Percentiles rank a stretch among this genome's conserved stretches.
These are phyloP conservation scores for Apostichopus parvimensis DNA, from an alignment of 35 echinoderm and acorn worm species.

Conservation along the genomic window DNA sequence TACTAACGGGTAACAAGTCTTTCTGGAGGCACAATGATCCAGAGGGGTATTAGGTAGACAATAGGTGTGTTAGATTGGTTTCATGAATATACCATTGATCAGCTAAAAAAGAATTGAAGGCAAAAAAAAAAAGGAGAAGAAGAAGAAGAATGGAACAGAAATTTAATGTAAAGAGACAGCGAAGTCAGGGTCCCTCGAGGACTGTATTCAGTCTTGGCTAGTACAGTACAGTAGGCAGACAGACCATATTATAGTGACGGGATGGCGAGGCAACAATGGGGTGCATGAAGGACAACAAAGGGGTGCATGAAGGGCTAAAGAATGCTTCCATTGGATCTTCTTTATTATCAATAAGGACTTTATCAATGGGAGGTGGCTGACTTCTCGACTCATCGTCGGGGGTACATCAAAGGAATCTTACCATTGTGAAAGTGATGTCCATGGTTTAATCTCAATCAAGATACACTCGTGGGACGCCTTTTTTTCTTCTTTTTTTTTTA, in stretches of 20 bases:
- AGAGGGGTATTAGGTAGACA: slow-evolving; percentile 14
- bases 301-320: not conserved
- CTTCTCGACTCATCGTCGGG: slow-evolving; percentile 32
- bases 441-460: slow-evolving; percentile 18
- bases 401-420: slow-evolving; percentile 36
- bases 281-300: not conserved
- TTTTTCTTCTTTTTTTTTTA: not conserved
- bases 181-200: slow-evolving; percentile 18
- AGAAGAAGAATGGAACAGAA: not conserved
- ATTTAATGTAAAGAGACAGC: not conserved
- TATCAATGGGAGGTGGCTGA: not conserved
- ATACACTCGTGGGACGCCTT: not conserved
- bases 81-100: not conserved
- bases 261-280: slow-evolving; percentile 2
- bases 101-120: too few species aligned
- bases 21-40: not conserved
- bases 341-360: not conserved
- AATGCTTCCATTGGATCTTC: not conserved
- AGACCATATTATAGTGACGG: slow-evolving; percentile 20
- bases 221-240: too few species aligned
- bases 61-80: slow-evolving; percentile 14
- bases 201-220: not conserved
- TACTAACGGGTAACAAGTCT: not conserved
- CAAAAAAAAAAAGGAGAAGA: not conserved
- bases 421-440: slow-evolving; percentile 25